Base-by-base conservation (phyloP, 2,113 vertebrate genomes). In the Takifugu bimaculatus region DNA sequence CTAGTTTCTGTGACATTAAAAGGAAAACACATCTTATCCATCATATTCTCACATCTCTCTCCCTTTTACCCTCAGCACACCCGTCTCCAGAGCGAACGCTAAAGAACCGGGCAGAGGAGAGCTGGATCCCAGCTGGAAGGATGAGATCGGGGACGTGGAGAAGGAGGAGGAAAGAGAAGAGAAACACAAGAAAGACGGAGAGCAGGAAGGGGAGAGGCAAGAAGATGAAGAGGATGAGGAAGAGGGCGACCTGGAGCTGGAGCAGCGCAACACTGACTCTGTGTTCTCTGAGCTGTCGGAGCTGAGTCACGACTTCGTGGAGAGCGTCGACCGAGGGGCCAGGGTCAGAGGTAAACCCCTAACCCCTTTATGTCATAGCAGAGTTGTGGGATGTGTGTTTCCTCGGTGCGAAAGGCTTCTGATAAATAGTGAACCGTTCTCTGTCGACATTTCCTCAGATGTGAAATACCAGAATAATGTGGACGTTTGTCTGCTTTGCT, bases 231-330 rank as follows among this genome's bases (percentile, higher is more conserved):
- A 78, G 42, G 67, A 50, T 45, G 70, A 83, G n/a, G 83, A 85
- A 20, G 88, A 91, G 3, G 82, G 88, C 13, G 64, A 70, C 27
- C 32, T 91, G 72, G 91, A 91, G 66, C 90, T 81, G 87, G 88
- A 92, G 39, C 82, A 87, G 20, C 87, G 91, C 52, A 92, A 92
- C 80, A 92, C 86, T 0, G 88, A 92, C 72, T 92, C 91, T 3
- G 80, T 92, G 4, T 92, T 91, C 74, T 91, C 88, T 3, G 91
- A 92, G 60, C 86, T 92, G 59, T 91, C 89, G 0, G 90, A 91
- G 66, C 76, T 92, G 68, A 91, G 90, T 74, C 85, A 62, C 44
- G 89, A 92, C 32, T 91, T 86, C 20, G 72, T 92, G 78, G 90
- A 91, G 72, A 91, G 87, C 56, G 90, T 92, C 2, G 91, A 92